phyloP scores from a whole-genome alignment of 1,140 invertebrate species.

The Hormaphis cornu region DNA sequence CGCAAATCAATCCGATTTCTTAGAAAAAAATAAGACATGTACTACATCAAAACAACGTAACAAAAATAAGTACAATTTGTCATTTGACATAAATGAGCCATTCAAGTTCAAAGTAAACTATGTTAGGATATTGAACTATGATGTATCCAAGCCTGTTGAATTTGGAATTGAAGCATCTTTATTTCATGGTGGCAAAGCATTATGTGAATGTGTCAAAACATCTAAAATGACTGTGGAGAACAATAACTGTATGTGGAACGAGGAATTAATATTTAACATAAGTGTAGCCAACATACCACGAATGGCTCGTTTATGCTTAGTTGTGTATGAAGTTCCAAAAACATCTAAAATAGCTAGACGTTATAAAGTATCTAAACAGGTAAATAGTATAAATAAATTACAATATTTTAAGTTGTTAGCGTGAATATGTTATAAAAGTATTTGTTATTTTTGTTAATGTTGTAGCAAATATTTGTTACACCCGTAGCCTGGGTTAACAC shows the following conservation, averaged over 20 bases:
- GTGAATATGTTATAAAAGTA: not conserved
- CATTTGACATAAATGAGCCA: slow-evolving; percentile 63
- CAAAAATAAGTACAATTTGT: slow-evolving; percentile 53
- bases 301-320: slow-evolving; percentile 79
- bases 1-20: slow-evolving; percentile 49
- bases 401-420: not conserved
- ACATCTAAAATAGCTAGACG: slow-evolving; percentile 55
- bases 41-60: slow-evolving; percentile 53
- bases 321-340: slow-evolving; percentile 75
- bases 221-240: slow-evolving; percentile 51
- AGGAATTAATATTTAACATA: slow-evolving; percentile 70
- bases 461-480: slow-evolving; percentile 61
- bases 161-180: slow-evolving; percentile 73
- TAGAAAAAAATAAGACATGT: slow-evolving; percentile 40
- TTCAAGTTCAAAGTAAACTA: slow-evolving; percentile 61
- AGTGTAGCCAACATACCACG: slow-evolving; percentile 74
- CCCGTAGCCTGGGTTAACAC: slow-evolving; percentile 89
- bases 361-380: slow-evolving; percentile 47
- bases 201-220: slow-evolving; percentile 67
- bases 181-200: slow-evolving; percentile 72
- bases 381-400: slow-evolving; percentile 35
- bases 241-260: slow-evolving; percentile 66
- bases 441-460: too few relatives aligned
- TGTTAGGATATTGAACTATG: slow-evolving; percentile 65
- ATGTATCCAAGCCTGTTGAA: slow-evolving; percentile 59